phyloP scores from a whole-genome alignment of 2,113 vertebrate species.

The Orientallactaga bullata region DNA sequence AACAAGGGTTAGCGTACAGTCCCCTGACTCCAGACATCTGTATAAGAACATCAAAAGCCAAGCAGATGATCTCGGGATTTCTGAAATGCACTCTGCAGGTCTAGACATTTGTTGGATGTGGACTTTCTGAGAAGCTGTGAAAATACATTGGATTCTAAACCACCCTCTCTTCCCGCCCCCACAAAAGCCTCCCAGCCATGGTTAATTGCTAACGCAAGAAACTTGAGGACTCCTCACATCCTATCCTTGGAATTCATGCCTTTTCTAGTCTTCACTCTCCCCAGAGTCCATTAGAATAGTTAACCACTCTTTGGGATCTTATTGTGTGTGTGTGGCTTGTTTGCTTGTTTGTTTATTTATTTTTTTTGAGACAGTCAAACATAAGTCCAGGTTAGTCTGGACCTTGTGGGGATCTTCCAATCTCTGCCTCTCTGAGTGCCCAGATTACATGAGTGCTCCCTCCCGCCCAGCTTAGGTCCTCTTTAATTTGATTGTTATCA shows the following conservation, averaged over 20 bases:
- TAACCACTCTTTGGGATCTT: background rate
- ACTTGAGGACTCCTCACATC: background rate
- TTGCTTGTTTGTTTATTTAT: background rate
- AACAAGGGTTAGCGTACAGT: background rate
- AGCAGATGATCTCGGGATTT: background rate
- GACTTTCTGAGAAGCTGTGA: background rate
- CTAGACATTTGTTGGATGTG: background rate
- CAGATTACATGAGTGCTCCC: background rate
- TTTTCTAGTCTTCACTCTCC: background rate
- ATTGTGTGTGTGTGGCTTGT: background rate
- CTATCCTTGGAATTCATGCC: background rate
- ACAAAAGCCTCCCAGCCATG: background rate
- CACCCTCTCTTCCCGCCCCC: background rate
- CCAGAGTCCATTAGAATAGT: background rate
- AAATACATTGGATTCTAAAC: background rate
- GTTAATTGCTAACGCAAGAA: background rate
- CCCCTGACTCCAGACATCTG: background rate
- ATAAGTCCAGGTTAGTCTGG: background rate
- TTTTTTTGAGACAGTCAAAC: background rate
- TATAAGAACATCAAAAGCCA: background rate
- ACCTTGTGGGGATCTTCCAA: background rate
- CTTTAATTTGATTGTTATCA: background rate
- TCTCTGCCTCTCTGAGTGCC: background rate
- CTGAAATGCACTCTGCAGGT: background rate
- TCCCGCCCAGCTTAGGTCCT: background rate